Evolutionary conservation across 2,113 vertebrate species (phyloP), one percentile per base, ranked within the genome.

Genomic region (Myxocyprinus asiaticus): DNA sequence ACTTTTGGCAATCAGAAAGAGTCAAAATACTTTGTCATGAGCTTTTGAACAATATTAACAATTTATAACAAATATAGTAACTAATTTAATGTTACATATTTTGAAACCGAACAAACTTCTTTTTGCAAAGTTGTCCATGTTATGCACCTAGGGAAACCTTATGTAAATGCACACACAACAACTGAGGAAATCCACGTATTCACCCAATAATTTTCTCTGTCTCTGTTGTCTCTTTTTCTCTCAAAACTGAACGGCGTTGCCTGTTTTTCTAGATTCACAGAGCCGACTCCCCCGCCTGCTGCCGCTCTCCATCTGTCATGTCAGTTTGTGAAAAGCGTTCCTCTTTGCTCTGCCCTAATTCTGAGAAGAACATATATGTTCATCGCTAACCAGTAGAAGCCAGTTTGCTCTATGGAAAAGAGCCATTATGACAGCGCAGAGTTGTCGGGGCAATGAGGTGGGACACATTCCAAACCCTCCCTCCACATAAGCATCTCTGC

Each of bases 261-360:
- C 78, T 42, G 64, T 80, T 80, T 79, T 69, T 66, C 68, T 58
- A 67, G 55, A 80, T 82, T 76, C 44, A 74, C 51, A n/a, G 44
- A 64, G 79, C 43, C 42, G 66, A 51, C 66, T 71, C 58, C 63
- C 51, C 45, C 33, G 3, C 62, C 59, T 74, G 42, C 53, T 61
- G 70, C 48, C 67, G 63, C 55, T 55, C 48, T 67, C 81, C 83
- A 83, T 83, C 85, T 83, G 85, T 79, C 81, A 80, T 48, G 59
- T 82, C 80, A 65, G 56, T 67, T 59, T 22, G 67, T 84, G 73
- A 82, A 15, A 53, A 72, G 67, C 55, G 66, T 47, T 79, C 43
- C 72, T 55, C 72, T 68, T 70, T 72, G 69, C 66, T 68, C 56
- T 87, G 86, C 76, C 84, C 84, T 83, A 87, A 78, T 85, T 85